Evolutionary conservation across 1,140 invertebrate genomes (phyloP), one percentile per base, ranked within the genome.

Genomic region (Trichonephila clavipes): DNA sequence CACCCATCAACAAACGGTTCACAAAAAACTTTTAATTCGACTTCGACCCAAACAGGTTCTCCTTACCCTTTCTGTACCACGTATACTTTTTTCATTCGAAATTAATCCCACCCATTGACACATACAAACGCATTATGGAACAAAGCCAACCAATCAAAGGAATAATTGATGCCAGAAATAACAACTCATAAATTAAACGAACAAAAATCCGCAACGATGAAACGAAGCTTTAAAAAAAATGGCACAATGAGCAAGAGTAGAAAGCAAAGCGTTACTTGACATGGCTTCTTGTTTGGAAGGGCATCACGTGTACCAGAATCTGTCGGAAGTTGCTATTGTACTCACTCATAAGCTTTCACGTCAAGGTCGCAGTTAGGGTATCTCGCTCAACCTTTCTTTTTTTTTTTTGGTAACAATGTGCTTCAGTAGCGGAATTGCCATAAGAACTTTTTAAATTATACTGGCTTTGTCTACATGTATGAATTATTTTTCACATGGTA

Each of bases 181-280:
- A 83, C 82, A 83, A 83, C 82, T 83, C 82, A 83, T 83, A 59
- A 51, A 83, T 83, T 83, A 83, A 83, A 40, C 24, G 24, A 77
- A 77, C 72, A 77, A 77, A 77, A 77, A 77, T 77, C 72, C 18
- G 28, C 72, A 77, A 24, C 69, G 72, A 77, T 34, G 51, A 51
- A 51, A 51, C 51, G 51, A 51, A 51, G 51, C 51, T 51, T 51
- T 51, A 40, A 77, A 77, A 77, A 77, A 34, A 40, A 34, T 28
- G 69, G 34, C 18, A 77, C 72, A 77, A 83, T 58, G 82, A 83
- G 28, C 44, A 24, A 40, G 44, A 6, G 21, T 58, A 24, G 51
- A 58, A 83, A 24, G n/a, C 19, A 58, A 8, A 58, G 28, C 40
- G 82, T 77, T 77, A 18, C 77, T 51, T 58, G 44, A 86, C 83